Evolutionary conservation across 2,888 invertebrate genomes (phyloP).

Genomic region (Pyrocoelia pectoralis): DNA sequence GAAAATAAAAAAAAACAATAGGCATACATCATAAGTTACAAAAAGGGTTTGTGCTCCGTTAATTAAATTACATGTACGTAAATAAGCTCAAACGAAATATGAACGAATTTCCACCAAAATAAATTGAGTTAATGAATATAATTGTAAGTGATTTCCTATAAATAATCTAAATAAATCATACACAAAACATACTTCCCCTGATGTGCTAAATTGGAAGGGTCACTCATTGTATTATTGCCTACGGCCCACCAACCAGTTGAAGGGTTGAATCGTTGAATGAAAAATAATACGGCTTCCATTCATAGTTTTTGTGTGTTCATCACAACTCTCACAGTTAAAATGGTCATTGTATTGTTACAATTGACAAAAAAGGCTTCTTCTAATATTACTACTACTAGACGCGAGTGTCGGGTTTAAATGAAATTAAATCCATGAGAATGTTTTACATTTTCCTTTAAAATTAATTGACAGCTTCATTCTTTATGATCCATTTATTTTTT

Average conservation of each 20-base stretch:
- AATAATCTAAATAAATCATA: not conserved
- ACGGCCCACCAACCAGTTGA: conserved; percentile 1
- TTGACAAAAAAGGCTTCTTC: not conserved
- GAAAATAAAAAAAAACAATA: too few relatives aligned
- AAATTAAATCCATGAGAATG: not conserved
- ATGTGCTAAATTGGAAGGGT: not conserved
- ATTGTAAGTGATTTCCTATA: not conserved
- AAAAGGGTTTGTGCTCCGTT: too few relatives aligned
- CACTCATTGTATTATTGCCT: conserved; percentile 1
- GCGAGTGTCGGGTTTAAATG: not conserved
- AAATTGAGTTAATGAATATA: too few relatives aligned
- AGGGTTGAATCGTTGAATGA: not conserved
- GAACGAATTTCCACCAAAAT: too few relatives aligned
- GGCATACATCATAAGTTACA: too few relatives aligned
- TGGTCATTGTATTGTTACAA: not conserved
- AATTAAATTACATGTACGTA: too few relatives aligned
- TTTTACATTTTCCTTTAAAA: not conserved
- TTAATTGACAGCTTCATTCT: not conserved
- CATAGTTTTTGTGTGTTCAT: not conserved
- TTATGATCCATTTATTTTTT: not conserved
- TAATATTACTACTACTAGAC: not conserved
- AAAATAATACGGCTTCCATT: not conserved
- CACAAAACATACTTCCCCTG: not conserved
- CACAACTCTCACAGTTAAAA: not conserved
- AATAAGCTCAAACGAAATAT: too few relatives aligned